phyloP scores from a whole-genome alignment of 2,113 vertebrate genomes.

The Ia io region DNA sequence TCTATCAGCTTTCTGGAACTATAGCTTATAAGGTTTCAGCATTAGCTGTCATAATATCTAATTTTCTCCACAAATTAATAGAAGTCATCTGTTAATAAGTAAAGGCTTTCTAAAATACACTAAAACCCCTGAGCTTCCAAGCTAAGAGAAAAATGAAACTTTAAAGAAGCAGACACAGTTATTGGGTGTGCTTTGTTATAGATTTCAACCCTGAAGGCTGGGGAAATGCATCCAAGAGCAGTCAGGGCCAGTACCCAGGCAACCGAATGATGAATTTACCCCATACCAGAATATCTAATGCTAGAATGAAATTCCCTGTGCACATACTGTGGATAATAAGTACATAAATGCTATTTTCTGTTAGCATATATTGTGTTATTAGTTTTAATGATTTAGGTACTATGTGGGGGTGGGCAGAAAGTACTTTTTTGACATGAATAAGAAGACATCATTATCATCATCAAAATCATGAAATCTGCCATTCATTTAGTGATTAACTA shows the following conservation, averaged over 20 bases:
- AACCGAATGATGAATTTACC: background rate
- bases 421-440: background rate
- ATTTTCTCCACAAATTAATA: slow-evolving; percentile 71
- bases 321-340: background rate
- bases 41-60: slow-evolving; percentile 64
- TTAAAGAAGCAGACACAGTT: slow-evolving; percentile 18
- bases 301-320: background rate
- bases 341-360: background rate
- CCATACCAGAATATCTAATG: background rate
- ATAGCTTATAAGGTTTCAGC: slow-evolving; percentile 51
- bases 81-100: slow-evolving; percentile 73
- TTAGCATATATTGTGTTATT: background rate
- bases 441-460: background rate
- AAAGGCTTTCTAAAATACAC: slow-evolving; percentile 71
- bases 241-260: background rate
- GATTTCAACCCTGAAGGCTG: background rate
- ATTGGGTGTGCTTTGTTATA: background rate
- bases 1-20: slow-evolving; percentile 64
- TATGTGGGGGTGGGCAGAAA: background rate
- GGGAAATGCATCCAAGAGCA: background rate
- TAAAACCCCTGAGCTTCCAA: slow-evolving; percentile 44
- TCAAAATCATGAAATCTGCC: background rate
- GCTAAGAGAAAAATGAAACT: slow-evolving; percentile 1
- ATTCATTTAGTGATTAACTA: slow-evolving; percentile 20
- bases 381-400: background rate